A percentile compares a stretch with the other conserved stretches of the same genome.
phyloP scores from a whole-genome alignment of 2,113 vertebrate species.

The Xiphias gladius region DNA sequence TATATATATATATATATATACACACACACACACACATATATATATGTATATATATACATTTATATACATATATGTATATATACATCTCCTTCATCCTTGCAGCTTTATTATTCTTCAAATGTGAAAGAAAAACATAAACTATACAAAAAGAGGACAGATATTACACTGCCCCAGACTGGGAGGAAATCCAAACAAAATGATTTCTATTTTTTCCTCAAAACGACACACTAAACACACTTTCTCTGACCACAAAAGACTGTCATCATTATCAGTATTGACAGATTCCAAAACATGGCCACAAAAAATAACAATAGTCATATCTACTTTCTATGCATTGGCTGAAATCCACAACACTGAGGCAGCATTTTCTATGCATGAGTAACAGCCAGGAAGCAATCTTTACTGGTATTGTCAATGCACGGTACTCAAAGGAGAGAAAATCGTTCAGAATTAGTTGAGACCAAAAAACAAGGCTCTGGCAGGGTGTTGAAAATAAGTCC shows the following conservation, averaged over 20 bases:
- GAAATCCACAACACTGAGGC: conserved; percentile 33
- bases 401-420: conserved; percentile 43
- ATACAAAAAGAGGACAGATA: conserved; percentile 31
- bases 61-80: no score
- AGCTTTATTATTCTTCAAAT: conserved; percentile 21
- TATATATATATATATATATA: no score
- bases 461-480: conserved; percentile 22
- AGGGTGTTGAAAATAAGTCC: conserved; percentile 41
- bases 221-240: conserved; percentile 44
- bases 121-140: conserved; percentile 11
- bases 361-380: conserved; percentile 71
- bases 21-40: no score
- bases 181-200: conserved; percentile 37
- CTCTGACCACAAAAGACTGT: conserved; percentile 38
- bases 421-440: conserved; percentile 41
- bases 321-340: conserved; percentile 75
- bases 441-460: conserved; percentile 28
- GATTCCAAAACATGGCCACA: conserved; percentile 50
- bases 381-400: conserved; percentile 68
- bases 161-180: not conserved
- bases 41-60: no score
- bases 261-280: conserved; percentile 49
- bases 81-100: not conserved
- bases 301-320: conserved; percentile 22
- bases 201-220: conserved; percentile 22